Base-by-base conservation (phyloP, 2,888 invertebrate genomes). In the Macaria notata region DNA sequence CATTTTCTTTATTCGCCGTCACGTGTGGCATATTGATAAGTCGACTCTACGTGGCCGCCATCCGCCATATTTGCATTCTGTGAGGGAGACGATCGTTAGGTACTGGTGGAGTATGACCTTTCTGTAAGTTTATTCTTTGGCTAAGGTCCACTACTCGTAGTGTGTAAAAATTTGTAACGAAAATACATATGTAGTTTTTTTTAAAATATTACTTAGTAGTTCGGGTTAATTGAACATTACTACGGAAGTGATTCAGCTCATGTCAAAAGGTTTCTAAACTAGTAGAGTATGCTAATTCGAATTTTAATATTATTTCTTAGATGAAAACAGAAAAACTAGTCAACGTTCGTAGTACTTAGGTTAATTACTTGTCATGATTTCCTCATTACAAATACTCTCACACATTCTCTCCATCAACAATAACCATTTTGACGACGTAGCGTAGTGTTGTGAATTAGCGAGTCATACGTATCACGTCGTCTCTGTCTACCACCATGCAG, bases 21-120 rank as follows among this genome's bases (percentile, higher is more conserved):
- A 82, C 83, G 80, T 77, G 75, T 75, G 67, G 74, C 75, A 72
- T 80, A 77, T 79, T 86, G 86, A 88, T 86, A 87, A 84, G 86
- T 84, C 75, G 81, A 69, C 61, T 66, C 71, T 75, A 84, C 83
- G 84, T 84, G 86, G 56, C 63, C 60, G 59, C 70, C 70, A 65
- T 76, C 63, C 60, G 59, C 70, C 70, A 65, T 76, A 81, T 83
- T 81, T 83, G 81, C 83, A 83, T 85, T 81, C 72, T 71, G 65
- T 66, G 50, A 46, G 54, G 68, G 68, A 67, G 73, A 61, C 66
- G 68, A 71, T 72, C 68, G 66, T 64, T 68, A 59, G 55, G 65
- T 63, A 68, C 66, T 48, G 19, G 9, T 51, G 39, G 39, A 45
- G 30, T 56, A 44, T 9, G 9, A 44, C 63, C 19, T 19, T 54